Conservation (phyloP, 2,888 invertebrate species). For the Stenodema calcarata region DNA sequence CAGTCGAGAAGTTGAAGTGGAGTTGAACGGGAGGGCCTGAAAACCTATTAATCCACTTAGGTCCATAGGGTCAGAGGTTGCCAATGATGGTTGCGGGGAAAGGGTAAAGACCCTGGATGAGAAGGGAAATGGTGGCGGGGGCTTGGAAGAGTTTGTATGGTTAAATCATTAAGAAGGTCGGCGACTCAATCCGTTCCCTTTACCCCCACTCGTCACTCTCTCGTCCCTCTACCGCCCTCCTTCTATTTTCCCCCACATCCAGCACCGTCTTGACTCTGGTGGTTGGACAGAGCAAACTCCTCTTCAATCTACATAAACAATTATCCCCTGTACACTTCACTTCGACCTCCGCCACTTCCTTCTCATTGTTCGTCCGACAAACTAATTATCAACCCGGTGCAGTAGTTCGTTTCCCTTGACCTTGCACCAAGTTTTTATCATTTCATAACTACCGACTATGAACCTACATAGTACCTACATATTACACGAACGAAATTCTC, state of each 20-base stretch:
- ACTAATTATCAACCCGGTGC: background rate
- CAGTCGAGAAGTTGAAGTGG: background rate
- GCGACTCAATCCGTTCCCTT: background rate
- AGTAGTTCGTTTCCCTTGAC: background rate
- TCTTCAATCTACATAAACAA: constrained; percentile 41
- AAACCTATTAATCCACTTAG: constrained; percentile 9
- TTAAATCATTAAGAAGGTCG: constrained; percentile 28
- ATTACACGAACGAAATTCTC: too few relatives aligned
- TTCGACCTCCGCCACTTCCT: constrained; percentile 3
- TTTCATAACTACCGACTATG: too few relatives aligned
- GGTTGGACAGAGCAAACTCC: constrained; percentile 5
- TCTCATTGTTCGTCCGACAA: constrained; percentile 12
- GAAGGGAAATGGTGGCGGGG: background rate
- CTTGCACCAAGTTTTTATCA: background rate
- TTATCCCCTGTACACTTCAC: constrained; percentile 36
- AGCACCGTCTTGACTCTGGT: background rate
- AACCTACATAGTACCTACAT: too few relatives aligned
- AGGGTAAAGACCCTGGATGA: background rate
- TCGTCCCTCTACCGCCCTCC: background rate
- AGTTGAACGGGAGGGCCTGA: background rate
- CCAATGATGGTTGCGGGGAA: background rate
- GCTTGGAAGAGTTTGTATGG: constrained; percentile 8
- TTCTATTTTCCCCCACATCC: background rate
- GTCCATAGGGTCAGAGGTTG: background rate
- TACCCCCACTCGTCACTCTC: background rate